phyloP scores from a whole-genome alignment of 2,888 invertebrate genomes.

The Polydrusus tereticollis region DNA sequence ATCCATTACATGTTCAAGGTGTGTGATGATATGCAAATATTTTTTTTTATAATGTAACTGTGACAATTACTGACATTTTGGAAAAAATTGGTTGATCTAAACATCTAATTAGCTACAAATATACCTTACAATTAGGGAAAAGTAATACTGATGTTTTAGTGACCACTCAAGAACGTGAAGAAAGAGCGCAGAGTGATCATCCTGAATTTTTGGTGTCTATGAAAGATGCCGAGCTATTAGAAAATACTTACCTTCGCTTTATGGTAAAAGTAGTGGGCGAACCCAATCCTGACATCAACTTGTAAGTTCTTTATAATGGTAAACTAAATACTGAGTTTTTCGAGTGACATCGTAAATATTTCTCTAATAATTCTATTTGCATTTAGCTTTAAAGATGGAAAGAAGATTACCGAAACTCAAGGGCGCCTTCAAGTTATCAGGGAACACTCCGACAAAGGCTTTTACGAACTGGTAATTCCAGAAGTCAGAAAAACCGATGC shows the following conservation, averaged over 20 bases:
- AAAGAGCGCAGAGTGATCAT: conserved; percentile 78
- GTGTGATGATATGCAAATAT: too few relatives aligned
- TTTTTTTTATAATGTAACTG: not conserved
- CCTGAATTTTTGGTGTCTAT: conserved; percentile 89
- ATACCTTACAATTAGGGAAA: not conserved
- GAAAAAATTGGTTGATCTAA: not conserved
- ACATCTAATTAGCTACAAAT: not conserved
- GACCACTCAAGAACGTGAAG: conserved; percentile 78
- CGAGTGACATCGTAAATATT: not conserved
- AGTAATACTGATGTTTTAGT: conserved; percentile 67
- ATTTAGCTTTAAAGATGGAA: conserved; percentile 84
- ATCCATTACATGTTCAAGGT: too few relatives aligned
- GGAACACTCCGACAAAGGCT: conserved; percentile 84
- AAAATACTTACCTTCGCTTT: conserved; percentile 88
- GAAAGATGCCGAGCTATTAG: conserved; percentile 88
- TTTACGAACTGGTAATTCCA: conserved; percentile 89
- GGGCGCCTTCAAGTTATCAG: conserved; percentile 79
- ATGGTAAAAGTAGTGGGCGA: conserved; percentile 90
- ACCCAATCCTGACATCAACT: conserved; percentile 90
- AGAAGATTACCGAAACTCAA: conserved; percentile 77
- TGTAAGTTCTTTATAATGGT: conserved; percentile 75
- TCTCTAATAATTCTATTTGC: too few relatives aligned
- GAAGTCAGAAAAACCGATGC: conserved; percentile 84
- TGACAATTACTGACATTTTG: not conserved
- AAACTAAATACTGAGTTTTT: not conserved